phyloP scores from a whole-genome alignment of 2,888 invertebrate genomes.

The Ornithoptera alexandrae region DNA sequence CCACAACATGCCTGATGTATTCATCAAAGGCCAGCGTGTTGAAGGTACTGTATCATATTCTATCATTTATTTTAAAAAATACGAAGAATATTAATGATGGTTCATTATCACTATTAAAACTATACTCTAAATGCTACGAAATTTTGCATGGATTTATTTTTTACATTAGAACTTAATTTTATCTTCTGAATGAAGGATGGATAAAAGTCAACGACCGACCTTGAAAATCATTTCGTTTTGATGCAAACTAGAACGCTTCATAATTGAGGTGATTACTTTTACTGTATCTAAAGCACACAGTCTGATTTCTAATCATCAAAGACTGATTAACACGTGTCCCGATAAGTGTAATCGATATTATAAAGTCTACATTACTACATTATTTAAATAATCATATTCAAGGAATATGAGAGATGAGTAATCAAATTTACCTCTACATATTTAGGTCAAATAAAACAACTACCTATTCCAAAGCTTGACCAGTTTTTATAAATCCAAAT shows the following conservation, averaged over 20 bases:
- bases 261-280: background rate
- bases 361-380: background rate
- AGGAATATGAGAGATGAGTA: background rate
- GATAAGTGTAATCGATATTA: background rate
- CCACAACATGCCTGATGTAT: too few species aligned
- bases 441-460: background rate
- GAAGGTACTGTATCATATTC: too few species aligned
- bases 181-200: background rate
- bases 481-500: background rate
- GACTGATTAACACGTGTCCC: background rate
- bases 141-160: too few species aligned
- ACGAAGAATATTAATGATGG: too few species aligned
- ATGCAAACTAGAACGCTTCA: background rate
- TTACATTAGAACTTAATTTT: background rate
- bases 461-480: background rate
- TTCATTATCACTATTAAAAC: too few species aligned
- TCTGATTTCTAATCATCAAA: background rate
- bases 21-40: too few species aligned
- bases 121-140: too few species aligned
- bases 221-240: background rate
- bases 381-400: background rate
- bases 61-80: too few species aligned
- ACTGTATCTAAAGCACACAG: conserved; percentile 1
- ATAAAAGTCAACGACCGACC: conserved; percentile 5
- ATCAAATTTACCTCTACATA: background rate